Conservation (phyloP, 2,888 invertebrate species). For the Metacarcinus magister region DNA sequence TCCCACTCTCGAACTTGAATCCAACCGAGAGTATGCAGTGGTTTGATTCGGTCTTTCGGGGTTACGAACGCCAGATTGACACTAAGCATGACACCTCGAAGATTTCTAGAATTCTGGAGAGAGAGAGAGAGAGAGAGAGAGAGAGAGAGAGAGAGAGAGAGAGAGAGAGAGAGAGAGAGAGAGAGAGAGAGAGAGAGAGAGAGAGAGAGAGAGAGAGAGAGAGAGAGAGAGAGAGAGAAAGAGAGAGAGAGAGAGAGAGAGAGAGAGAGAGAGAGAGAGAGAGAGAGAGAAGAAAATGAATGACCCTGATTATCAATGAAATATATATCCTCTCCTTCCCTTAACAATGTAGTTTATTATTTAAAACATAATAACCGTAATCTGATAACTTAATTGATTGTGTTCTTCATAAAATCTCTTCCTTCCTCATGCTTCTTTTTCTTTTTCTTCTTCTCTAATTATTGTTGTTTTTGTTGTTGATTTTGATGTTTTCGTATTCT, state of each 20-base stretch:
- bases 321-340: background rate
- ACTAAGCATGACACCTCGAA: background rate
- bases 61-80: background rate
- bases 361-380: background rate
- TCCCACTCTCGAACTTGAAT: background rate
- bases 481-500: too few relatives aligned
- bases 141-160: constrained; percentile 2
- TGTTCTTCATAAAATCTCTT: background rate
- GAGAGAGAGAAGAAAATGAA: background rate
- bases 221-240: too few relatives aligned
- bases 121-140: background rate
- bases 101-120: background rate
- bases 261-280: too few relatives aligned
- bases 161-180: constrained; percentile 11
- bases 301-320: background rate
- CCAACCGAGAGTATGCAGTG: background rate
- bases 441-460: background rate
- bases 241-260: too few relatives aligned
- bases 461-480: too few relatives aligned
- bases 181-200: background rate
- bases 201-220: too few relatives aligned
- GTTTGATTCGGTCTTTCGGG: background rate
- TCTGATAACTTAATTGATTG: background rate
- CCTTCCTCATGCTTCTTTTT: background rate
- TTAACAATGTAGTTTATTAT: background rate